Conservation (phyloP, 2,113 vertebrate genomes). For the Misgurnus mizolepis region DNA sequence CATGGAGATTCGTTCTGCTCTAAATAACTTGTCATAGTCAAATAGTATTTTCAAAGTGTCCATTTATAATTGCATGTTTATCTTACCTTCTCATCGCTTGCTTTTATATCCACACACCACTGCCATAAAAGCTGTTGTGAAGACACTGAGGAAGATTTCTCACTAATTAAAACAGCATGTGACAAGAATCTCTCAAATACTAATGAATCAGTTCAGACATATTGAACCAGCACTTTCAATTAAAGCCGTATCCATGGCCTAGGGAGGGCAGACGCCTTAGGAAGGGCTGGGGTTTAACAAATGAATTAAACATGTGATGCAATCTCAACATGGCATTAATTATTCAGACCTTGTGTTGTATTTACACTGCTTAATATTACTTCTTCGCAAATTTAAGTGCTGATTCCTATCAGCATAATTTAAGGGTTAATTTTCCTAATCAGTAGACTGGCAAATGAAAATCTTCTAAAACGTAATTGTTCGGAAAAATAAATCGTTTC, state of each 20-base stretch:
- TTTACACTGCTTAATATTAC: slow-evolving; percentile 66
- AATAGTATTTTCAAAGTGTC: neutral
- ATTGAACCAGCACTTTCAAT: slow-evolving; percentile 54
- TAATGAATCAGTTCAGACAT: slow-evolving; percentile 42
- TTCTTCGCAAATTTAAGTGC: slow-evolving; percentile 38
- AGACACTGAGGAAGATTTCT: slow-evolving; percentile 35
- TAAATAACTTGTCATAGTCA: neutral
- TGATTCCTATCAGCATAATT: slow-evolving; percentile 49
- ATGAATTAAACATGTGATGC: slow-evolving; percentile 66
- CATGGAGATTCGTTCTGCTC: neutral
- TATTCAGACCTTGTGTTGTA: slow-evolving; percentile 61
- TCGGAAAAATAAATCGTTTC: too few relatives aligned
- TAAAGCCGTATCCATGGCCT: slow-evolving; percentile 51
- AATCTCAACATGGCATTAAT: slow-evolving; percentile 55
- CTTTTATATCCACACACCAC: slow-evolving; percentile 1
- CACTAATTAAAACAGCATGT: slow-evolving; percentile 49
- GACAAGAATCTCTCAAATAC: slow-evolving; percentile 39
- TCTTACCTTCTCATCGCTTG: neutral
- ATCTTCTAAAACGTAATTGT: neutral
- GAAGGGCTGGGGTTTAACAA: slow-evolving; percentile 31
- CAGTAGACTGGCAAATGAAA: slow-evolving; percentile 31
- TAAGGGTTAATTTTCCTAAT: slow-evolving; percentile 24
- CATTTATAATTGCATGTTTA: slow-evolving; percentile 1
- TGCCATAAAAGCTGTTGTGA: slow-evolving; percentile 26
- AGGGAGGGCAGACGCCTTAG: slow-evolving; percentile 2